phyloP scores from a whole-genome alignment of 2,113 vertebrate species.

The Lepus timidus region DNA sequence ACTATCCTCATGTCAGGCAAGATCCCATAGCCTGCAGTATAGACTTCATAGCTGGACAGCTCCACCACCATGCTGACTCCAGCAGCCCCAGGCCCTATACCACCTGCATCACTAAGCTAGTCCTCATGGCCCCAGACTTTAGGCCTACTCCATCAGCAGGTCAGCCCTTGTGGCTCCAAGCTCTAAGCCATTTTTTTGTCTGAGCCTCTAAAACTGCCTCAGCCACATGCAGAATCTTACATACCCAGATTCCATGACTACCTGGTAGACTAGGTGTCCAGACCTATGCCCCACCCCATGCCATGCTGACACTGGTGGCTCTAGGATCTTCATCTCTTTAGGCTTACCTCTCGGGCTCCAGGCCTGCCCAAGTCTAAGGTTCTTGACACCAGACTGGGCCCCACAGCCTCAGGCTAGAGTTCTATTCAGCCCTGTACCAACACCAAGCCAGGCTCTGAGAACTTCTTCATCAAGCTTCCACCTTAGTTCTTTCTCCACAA shows the following conservation, averaged over 20 bases:
- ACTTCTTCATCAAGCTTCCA: not conserved
- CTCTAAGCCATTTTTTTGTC: not conserved
- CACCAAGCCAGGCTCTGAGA: not conserved
- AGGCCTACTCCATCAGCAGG: not conserved
- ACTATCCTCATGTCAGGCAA: no score
- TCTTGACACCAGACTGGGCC: no score
- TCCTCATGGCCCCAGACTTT: not conserved
- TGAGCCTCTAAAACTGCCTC: not conserved
- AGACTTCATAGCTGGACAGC: not conserved
- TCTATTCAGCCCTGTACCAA: not conserved
- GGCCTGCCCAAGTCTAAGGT: no score
- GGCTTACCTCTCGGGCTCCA: not conserved
- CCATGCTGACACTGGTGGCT: not conserved
- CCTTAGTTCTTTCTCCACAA: no score
- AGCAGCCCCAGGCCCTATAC: not conserved
- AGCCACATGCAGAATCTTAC: not conserved
- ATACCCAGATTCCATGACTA: not conserved
- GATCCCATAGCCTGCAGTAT: not conserved
- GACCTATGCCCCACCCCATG: no score
- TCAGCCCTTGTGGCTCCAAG: not conserved
- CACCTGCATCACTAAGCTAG: not conserved
- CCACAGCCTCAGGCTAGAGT: no score
- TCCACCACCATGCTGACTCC: no score
- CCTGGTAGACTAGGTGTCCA: not conserved
- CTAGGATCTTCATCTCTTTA: no score